These are phyloP conservation scores for Drosophila burlai DNA, from an alignment of 1,140 invertebrate species.

Conservation along the genomic window DNA sequence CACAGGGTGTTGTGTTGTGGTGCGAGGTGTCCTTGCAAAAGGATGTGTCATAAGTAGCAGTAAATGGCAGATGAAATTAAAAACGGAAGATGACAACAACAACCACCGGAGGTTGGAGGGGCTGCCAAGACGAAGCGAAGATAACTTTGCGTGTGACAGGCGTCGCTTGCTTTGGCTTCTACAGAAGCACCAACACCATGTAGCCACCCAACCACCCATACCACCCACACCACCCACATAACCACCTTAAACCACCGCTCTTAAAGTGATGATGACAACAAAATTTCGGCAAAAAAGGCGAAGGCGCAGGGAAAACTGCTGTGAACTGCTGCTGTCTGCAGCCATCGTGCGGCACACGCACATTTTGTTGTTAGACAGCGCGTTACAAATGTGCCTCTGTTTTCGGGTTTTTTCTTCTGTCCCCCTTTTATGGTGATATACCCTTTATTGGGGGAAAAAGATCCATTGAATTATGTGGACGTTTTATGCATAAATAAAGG, in stretches of 20 bases:
- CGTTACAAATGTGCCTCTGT: conserved; percentile 74
- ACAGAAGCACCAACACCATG: conserved; percentile 18
- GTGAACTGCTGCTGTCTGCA: conserved; percentile 42
- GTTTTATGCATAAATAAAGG: too few species aligned
- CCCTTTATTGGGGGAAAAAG: conserved; percentile 4
- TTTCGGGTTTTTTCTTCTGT: conserved; percentile 15
- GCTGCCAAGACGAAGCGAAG: conserved; percentile 58
- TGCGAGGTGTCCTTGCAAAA: conserved; percentile 41
- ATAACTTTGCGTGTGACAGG: conserved; percentile 80
- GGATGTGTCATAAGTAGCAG: conserved; percentile 83
- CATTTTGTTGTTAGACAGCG: conserved; percentile 77
- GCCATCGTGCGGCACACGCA: conserved; percentile 67
- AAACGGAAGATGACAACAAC: conserved; percentile 73
- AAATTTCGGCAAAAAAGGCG: conserved; percentile 67
- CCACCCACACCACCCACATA: neutral
- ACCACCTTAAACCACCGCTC: conserved; percentile 15
- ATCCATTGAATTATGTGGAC: too few species aligned
- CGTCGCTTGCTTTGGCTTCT: conserved; percentile 42
- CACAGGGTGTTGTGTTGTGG: conserved; percentile 5
- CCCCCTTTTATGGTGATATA: conserved; percentile 17
- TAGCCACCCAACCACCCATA: conserved; percentile 1
- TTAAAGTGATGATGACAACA: conserved; percentile 84
- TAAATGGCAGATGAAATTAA: conserved; percentile 83
- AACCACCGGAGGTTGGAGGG: conserved; percentile 13
- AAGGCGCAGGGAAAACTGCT: conserved; percentile 18